Evolutionary conservation across 2,797 vertebrate genomes (phyloP).

Genomic region (Poeciliopsis infans): DNA sequence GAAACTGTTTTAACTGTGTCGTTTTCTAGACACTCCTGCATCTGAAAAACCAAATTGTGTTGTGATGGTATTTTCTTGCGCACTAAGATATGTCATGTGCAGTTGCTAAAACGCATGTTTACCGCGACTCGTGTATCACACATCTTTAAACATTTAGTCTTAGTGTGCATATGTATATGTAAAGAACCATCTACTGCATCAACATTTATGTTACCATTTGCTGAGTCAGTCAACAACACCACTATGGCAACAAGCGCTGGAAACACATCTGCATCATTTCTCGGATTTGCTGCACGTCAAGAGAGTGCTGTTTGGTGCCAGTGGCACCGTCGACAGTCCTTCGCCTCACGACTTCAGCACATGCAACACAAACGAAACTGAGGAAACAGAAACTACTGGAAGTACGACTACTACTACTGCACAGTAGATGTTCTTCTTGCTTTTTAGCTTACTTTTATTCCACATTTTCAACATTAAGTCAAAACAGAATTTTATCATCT

Average conservation of each 20-base stretch:
- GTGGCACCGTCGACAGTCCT: slow-evolving; percentile 30
- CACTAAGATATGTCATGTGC: neutral
- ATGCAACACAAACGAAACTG: slow-evolving; percentile 13
- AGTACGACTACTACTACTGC: neutral
- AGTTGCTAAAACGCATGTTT: neutral
- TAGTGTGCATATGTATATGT: neutral
- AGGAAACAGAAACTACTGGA: slow-evolving; percentile 6
- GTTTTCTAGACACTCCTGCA: neutral
- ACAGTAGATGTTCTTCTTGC: neutral
- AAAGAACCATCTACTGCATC: slow-evolving; percentile 21
- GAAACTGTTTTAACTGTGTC: neutral
- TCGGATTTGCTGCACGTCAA: slow-evolving; percentile 42
- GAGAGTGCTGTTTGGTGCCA: slow-evolving; percentile 42
- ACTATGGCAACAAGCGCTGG: slow-evolving; percentile 55
- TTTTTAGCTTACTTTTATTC: too few relatives aligned
- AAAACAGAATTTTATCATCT: too few relatives aligned
- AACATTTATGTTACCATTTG: slow-evolving; percentile 36
- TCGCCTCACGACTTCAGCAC: slow-evolving; percentile 18
- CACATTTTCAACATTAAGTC: too few relatives aligned
- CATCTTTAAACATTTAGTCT: slow-evolving; percentile 1
- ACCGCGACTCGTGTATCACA: neutral
- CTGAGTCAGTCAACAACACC: slow-evolving; percentile 33
- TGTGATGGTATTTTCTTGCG: neutral
- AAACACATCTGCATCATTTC: slow-evolving; percentile 72
- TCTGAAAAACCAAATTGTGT: neutral